These are phyloP conservation scores for Hemicrepidius hirtus DNA, from an alignment of 2,888 invertebrate genomes.

Conservation along the genomic window DNA sequence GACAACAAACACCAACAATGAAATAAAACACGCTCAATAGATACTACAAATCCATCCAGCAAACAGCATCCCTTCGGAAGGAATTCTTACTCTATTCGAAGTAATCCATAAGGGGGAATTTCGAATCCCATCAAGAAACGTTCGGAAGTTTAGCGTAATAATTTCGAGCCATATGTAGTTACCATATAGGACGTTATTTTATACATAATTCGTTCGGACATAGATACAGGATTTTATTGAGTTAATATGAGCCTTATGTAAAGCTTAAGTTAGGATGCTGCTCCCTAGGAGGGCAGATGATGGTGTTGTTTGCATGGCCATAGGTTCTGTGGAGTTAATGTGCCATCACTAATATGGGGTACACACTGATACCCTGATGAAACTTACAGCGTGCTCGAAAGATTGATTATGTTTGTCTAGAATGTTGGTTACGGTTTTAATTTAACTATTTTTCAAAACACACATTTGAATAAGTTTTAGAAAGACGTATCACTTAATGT, in stretches of 20 bases:
- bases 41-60: conserved; percentile 71
- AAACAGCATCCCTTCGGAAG: conserved; percentile 68
- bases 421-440: conserved; percentile 52
- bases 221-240: conserved; percentile 63
- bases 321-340: conserved; percentile 72
- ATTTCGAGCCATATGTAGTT: conserved; percentile 68
- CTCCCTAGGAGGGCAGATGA: conserved; percentile 62
- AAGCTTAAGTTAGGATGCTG: conserved; percentile 34
- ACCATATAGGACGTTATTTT: conserved; percentile 64
- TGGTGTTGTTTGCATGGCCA: conserved; percentile 70
- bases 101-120: conserved; percentile 33
- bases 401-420: conserved; percentile 62
- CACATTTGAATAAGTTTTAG: no score
- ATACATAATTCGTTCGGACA: conserved; percentile 71
- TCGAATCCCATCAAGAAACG: conserved; percentile 23
- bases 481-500: no score
- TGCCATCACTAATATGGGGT: conserved; percentile 73
- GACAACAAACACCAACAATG: conserved; percentile 73
- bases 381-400: conserved; percentile 66
- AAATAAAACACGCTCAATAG: conserved; percentile 73
- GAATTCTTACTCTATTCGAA: conserved; percentile 36
- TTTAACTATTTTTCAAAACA: conserved; percentile 45
- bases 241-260: conserved; percentile 59
- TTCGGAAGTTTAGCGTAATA: conserved; percentile 66
- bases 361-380: conserved; percentile 61